Conservation (phyloP, 1,140 invertebrate species). For the Sweltsa coloradensis region DNA sequence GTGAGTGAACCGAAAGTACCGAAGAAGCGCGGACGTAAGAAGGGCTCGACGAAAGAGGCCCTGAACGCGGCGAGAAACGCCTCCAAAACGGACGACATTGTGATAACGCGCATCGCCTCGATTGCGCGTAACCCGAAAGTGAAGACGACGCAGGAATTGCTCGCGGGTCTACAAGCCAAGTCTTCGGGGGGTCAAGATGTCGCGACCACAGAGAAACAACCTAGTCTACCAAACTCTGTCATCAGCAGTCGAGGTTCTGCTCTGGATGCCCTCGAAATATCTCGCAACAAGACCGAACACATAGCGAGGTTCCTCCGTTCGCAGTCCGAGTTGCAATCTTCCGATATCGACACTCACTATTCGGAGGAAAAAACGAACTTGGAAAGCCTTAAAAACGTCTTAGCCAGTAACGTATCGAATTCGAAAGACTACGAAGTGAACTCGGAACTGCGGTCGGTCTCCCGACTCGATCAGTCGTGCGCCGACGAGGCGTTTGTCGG, state of each 20-base stretch:
- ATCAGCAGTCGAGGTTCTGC: slow-evolving; percentile 1
- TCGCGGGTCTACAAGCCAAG: slow-evolving; percentile 58
- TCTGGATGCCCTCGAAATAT: slow-evolving; percentile 15
- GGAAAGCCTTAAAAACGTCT: too few relatives aligned
- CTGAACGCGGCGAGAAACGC: slow-evolving; percentile 14
- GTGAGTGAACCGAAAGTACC: slow-evolving; percentile 26
- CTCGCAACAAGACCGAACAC: slow-evolving; percentile 39
- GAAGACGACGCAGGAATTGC: slow-evolving; percentile 72
- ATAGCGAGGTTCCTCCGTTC: slow-evolving; percentile 40
- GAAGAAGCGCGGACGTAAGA: slow-evolving; percentile 53
- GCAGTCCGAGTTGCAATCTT: slow-evolving; percentile 22
- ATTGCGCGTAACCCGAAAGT: slow-evolving; percentile 54
- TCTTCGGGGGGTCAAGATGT: slow-evolving; percentile 7
- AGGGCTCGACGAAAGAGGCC: slow-evolving; percentile 45
- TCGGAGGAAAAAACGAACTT: not conserved
- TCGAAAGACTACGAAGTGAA: not conserved
- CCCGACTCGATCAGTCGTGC: not conserved
- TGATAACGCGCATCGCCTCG: slow-evolving; percentile 50
- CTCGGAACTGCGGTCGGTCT: not conserved
- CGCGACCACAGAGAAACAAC: slow-evolving; percentile 16
- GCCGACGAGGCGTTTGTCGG: not conserved
- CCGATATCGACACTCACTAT: not conserved
- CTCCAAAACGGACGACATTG: slow-evolving; percentile 33
- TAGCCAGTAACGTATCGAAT: not conserved
- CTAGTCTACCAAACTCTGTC: slow-evolving; percentile 21